Evolutionary conservation across 2,888 invertebrate genomes (phyloP), one percentile per base, ranked within the genome.

Genomic region (Idaea biselata): DNA sequence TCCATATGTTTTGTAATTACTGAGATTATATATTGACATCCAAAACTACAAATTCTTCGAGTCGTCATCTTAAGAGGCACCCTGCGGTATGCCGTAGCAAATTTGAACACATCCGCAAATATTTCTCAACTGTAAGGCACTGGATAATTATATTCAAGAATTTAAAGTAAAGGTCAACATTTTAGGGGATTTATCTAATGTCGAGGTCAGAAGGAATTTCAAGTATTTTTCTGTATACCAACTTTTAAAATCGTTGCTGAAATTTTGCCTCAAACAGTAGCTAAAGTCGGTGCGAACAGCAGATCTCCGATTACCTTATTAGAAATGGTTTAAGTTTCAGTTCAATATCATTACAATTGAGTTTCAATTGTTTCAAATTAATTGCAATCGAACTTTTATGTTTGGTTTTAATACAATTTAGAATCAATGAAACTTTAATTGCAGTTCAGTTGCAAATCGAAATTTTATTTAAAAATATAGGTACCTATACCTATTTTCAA

Each of bases 91-190:
- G 8, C 64, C 60, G 33, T 61, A 32, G 59, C 65, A 62, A 69
- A 67, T 54, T 60, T 61, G 59, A 18, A 56, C 56, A 18, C 58
- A 58, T 17, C 63, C 67, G 58, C 63, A 66, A 67, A 66, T 62
- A 64, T 61, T 64, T 66, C 57, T 54, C 59, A 58, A 63, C 61
- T 65, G 61, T 64, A 59, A 62, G 58, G 33, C 59, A 62, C 59
- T 63, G 59, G 62, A 60, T 65, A 62, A 66, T 66, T 64, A 63
- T 59, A 60, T 60, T 65, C 53, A 56, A 63, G 64, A 65, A 65
- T 62, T 65, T 44, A 7, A 44, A 8, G 44, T 44, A 44, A 44
- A 44, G 44, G 44, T 44, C 44, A 44, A 44, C 44, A 44, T 44
- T 44, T 44, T 44, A 44, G 44, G 44, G 44, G 44, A 44, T 44